Conservation (phyloP, 1,140 invertebrate species). For the Heliconius hewitsoni region DNA sequence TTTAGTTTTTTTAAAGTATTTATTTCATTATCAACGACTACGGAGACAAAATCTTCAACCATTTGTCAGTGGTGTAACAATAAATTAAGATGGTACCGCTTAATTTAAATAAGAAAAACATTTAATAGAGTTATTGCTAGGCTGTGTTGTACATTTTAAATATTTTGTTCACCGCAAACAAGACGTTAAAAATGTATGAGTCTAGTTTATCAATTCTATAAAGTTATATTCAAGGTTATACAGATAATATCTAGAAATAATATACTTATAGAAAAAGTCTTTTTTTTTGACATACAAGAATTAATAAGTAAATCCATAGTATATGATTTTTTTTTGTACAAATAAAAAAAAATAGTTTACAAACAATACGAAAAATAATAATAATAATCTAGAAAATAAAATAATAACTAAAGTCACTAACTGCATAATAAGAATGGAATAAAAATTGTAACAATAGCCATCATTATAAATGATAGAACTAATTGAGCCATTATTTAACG, state of each 20-base stretch:
- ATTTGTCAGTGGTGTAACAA: constrained; percentile 45
- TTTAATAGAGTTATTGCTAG: constrained; percentile 46
- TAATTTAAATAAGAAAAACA: constrained; percentile 52
- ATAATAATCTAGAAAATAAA: neutral
- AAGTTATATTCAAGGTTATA: neutral
- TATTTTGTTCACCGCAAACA: constrained; percentile 40
- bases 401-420: neutral
- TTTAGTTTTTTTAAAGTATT: neutral
- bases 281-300: too few relatives aligned
- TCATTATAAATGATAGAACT: constrained; percentile 17
- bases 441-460: constrained; percentile 4
- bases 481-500: constrained; percentile 32
- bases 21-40: neutral
- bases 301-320: too few relatives aligned
- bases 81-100: constrained; percentile 46
- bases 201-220: neutral
- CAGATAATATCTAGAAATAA: neutral
- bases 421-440: neutral
- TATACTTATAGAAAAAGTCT: too few relatives aligned
- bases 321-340: too few relatives aligned
- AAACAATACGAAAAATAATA: neutral
- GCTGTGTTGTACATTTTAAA: constrained; percentile 40
- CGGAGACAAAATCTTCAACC: constrained; percentile 46
- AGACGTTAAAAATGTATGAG: constrained; percentile 41
- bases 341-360: too few relatives aligned